Evolutionary conservation across 2,888 invertebrate species (phyloP), one percentile per base, ranked within the genome.

Genomic region (Cataglyphis livida): DNA sequence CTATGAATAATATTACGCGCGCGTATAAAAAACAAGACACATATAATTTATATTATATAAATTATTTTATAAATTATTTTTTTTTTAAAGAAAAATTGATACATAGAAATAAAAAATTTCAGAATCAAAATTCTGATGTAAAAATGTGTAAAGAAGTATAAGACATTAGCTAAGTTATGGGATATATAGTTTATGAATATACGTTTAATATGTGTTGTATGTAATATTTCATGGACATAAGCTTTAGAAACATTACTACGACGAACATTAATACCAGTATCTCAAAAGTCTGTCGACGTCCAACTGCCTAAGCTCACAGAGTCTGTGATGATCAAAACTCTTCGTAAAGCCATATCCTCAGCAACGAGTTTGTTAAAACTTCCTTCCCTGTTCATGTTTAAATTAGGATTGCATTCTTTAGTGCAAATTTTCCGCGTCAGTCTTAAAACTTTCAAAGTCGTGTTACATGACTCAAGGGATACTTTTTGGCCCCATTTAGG

Each of bases 341-440:
- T 81, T 78, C 65, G 57, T 25, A 73, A 81, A 83, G 76, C 78
- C 66, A 75, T 70, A 74, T 85, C 79, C 71, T 59, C 81, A 62
- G 79, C 81, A 81, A 81, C 83, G 83, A 84, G 84, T 88, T 88
- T 85, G 88, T 88, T 88, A 88, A 88, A 88, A 88, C 84, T 88
- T 88, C 83, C 70, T 66, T 83, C 83, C 83, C 82, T 83, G 87
- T 84, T 84, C 85, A 84, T 84, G 85, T 87, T 88, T 86, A 87
- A 88, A 87, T 88, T 87, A 88, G 88, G 86, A 87, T 85, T 84
- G 85, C 87, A 88, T 87, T 86, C 87, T 87, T 87, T 84, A 83
- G 85, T 85, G 76, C 83, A 79, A 85, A 87, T 87, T 87, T 87
- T 83, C 83, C 59, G 75, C 76, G 68, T 79, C 78, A 79, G 79